A percentile compares a stretch with the other conserved stretches of the same genome.
Evolutionary conservation across 1,140 invertebrate species (phyloP).

Genomic region (Plodia interpunctella): DNA sequence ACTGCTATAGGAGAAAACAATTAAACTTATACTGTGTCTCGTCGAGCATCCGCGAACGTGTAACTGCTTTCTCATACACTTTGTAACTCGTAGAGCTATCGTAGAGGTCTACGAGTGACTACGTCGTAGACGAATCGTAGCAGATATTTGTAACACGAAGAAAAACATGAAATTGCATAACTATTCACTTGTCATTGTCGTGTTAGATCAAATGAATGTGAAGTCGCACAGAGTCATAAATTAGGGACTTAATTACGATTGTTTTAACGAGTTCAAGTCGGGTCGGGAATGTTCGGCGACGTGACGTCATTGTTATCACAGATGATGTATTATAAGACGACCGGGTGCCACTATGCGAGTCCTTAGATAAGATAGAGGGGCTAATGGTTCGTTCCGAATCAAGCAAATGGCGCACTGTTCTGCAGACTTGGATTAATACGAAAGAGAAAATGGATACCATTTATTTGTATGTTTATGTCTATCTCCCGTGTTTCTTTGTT

Average conservation of each 20-base stretch:
- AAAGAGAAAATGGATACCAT: slow-evolving; percentile 1
- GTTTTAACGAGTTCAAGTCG: slow-evolving; percentile 36
- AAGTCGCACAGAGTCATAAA: slow-evolving; percentile 35
- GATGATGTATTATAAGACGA: slow-evolving; percentile 27
- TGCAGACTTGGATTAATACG: slow-evolving; percentile 6
- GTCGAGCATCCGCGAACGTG: no score
- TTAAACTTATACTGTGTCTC: no score
- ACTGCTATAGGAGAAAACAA: no score
- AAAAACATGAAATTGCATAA: slow-evolving; percentile 17
- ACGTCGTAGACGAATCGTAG: no score
- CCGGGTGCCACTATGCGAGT: slow-evolving; percentile 14
- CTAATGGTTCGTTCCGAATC: slow-evolving; percentile 29
- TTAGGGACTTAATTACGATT: slow-evolving; percentile 45
- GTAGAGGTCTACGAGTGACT: no score
- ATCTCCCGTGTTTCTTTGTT: not conserved
- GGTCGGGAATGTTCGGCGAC: slow-evolving; percentile 28
- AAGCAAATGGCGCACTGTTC: slow-evolving; percentile 1
- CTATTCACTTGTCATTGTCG: slow-evolving; percentile 31
- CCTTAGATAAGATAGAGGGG: slow-evolving; percentile 23
- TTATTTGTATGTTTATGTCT: not conserved
- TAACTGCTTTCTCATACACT: no score
- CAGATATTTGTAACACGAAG: no score
- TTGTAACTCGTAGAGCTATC: no score
- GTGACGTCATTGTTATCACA: slow-evolving; percentile 32
- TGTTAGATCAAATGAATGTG: slow-evolving; percentile 33